A percentile compares a stretch with the other conserved stretches of the same genome.
phyloP scores from a whole-genome alignment of 1,140 invertebrate genomes.

The Drosophila willistoni region DNA sequence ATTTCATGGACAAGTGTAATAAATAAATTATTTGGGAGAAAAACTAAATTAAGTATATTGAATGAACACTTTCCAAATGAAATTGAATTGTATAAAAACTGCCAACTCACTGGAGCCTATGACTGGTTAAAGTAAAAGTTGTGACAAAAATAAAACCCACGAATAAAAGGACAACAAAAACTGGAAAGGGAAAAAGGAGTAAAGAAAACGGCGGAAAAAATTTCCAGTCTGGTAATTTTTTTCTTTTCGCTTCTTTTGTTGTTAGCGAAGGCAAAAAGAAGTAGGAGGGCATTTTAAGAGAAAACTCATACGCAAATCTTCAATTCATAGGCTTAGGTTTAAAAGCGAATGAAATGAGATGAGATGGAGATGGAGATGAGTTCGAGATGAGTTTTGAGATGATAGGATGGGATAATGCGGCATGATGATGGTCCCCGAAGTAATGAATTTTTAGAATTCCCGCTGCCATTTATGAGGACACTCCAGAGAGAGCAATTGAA shows the following conservation, averaged over 20 bases:
- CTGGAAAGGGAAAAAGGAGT: background rate
- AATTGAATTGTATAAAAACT: background rate
- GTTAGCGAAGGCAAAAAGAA: constrained; percentile 7
- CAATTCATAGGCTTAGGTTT: constrained; percentile 40
- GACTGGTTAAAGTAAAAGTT: background rate
- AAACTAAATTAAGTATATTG: background rate
- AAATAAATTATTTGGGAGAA: background rate
- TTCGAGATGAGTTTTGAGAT: background rate
- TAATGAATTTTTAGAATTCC: constrained; percentile 52
- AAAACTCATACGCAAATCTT: constrained; percentile 22
- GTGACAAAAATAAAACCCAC: constrained; percentile 1
- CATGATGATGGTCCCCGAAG: constrained; percentile 33
- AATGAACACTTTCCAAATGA: background rate
- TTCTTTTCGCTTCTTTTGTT: constrained; percentile 12
- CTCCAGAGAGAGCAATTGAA: constrained; percentile 35
- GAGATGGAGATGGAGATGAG: constrained; percentile 28
- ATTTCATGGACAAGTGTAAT: background rate
- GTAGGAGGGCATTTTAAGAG: constrained; percentile 11
- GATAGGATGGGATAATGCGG: background rate
- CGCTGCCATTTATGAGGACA: constrained; percentile 44
- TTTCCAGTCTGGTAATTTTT: constrained; percentile 5
- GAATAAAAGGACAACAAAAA: background rate
- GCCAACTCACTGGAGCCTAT: background rate
- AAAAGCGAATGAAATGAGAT: constrained; percentile 27
- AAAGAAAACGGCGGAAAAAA: background rate